These are phyloP conservation scores for Agelastica alni DNA, from an alignment of 2,888 invertebrate species.

Conservation along the genomic window DNA sequence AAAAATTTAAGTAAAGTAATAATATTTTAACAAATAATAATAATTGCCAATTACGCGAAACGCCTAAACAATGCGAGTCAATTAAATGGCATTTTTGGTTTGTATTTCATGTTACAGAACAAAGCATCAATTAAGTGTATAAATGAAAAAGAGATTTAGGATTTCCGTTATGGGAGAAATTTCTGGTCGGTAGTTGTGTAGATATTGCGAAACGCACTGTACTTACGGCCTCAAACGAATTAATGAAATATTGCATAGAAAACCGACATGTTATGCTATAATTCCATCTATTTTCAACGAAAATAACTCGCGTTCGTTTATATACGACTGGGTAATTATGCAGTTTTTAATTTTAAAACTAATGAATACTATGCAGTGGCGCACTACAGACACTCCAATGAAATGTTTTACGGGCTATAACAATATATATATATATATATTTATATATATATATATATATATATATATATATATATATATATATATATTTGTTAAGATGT, in stretches of 20 bases:
- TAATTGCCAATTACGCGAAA: no score
- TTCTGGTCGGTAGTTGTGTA: background rate
- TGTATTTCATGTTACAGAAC: background rate
- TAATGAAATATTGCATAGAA: background rate
- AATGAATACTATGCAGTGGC: background rate
- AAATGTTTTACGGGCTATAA: background rate
- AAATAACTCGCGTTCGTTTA: background rate
- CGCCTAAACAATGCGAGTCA: background rate
- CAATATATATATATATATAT: background rate
- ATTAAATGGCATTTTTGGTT: background rate
- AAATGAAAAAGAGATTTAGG: slow-evolving; percentile 1
- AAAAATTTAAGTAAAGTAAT: no score
- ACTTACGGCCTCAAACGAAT: background rate
- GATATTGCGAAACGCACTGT: background rate
- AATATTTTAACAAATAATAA: no score
- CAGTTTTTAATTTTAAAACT: background rate
- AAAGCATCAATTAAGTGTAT: background rate
- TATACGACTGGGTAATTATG: background rate
- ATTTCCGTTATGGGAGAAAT: background rate
- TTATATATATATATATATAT: background rate
- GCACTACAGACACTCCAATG: background rate
- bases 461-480: background rate
- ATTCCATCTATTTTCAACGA: background rate
- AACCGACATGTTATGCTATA: background rate
- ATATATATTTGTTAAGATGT: background rate